These are phyloP conservation scores for Ichneumon xanthorius DNA, from an alignment of 2,888 invertebrate genomes.

Conservation along the genomic window DNA sequence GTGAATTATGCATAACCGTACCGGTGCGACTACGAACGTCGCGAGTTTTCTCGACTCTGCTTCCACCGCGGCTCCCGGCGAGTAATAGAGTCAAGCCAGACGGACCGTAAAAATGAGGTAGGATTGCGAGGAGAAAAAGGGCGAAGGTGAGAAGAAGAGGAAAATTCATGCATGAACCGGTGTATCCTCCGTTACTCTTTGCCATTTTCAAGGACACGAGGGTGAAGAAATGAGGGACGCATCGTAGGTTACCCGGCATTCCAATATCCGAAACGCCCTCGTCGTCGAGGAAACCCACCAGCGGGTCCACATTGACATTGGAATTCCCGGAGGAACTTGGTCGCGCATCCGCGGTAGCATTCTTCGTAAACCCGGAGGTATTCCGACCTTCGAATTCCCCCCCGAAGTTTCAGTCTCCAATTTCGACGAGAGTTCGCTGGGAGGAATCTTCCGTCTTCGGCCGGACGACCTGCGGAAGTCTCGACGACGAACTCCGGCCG, in stretches of 20 bases:
- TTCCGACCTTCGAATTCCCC: conserved; percentile 28
- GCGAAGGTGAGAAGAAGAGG: background rate
- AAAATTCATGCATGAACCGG: conserved; percentile 1
- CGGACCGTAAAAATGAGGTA: conserved; percentile 11
- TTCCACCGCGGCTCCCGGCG: background rate
- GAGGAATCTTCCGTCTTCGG: background rate
- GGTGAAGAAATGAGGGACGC: conserved; percentile 7
- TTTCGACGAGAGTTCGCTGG: conserved; percentile 8
- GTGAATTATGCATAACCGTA: conserved; percentile 40
- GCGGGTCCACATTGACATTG: conserved; percentile 16
- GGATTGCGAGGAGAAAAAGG: background rate
- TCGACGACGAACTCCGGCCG: background rate
- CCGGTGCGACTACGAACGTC: conserved; percentile 21
- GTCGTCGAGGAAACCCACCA: background rate
- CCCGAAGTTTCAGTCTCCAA: conserved; percentile 18
- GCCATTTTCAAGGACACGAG: conserved; percentile 17
- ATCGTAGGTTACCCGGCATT: conserved; percentile 48
- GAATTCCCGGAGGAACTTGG: conserved; percentile 36
- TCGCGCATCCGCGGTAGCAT: conserved; percentile 23
- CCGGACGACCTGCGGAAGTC: background rate
- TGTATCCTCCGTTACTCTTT: background rate
- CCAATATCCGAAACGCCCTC: conserved; percentile 32
- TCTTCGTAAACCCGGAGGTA: conserved; percentile 13
- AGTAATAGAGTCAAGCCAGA: conserved; percentile 21
- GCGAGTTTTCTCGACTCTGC: background rate